A percentile compares a stretch with the other conserved stretches of the same genome.
These are phyloP conservation scores for Cardiocondyla obscurior DNA, from an alignment of 1,140 invertebrate species.

Conservation along the genomic window DNA sequence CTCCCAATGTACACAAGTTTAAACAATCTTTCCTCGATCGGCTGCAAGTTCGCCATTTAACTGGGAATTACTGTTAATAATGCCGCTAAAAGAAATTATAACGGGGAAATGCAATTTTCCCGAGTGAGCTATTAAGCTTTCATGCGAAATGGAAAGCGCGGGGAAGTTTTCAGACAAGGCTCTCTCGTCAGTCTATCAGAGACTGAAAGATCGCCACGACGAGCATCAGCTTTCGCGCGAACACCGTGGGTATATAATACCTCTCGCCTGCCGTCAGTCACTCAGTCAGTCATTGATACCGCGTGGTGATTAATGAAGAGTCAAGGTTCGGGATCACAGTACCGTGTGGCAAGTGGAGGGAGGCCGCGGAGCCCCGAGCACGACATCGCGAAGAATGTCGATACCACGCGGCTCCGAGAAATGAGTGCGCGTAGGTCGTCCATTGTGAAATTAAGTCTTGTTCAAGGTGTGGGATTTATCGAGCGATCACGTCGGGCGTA, in stretches of 20 bases:
- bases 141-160: conserved; percentile 2
- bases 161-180: conserved; percentile 52
- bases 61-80: too few relatives aligned
- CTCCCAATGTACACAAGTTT: too few relatives aligned
- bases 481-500: conserved; percentile 37
- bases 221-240: conserved; percentile 75
- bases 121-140: conserved; percentile 24
- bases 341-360: conserved; percentile 72
- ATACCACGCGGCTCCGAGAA: conserved; percentile 70
- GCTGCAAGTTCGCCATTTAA: neutral
- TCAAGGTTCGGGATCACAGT: conserved; percentile 82
- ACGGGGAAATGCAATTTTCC: neutral
- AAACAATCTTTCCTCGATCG: neutral
- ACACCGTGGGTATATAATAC: conserved; percentile 77
- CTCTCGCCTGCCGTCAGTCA: conserved; percentile 82
- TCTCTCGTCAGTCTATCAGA: conserved; percentile 47
- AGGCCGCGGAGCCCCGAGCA: conserved; percentile 69
- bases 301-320: conserved; percentile 83
- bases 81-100: neutral
- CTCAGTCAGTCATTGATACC: conserved; percentile 84
- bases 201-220: conserved; percentile 59
- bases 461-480: conserved; percentile 43
- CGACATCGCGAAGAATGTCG: conserved; percentile 78
- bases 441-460: conserved; percentile 51
- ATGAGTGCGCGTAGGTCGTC: conserved; percentile 58